Base-by-base conservation (phyloP, 2,113 vertebrate species). In the Ramphastos sulfuratus region DNA sequence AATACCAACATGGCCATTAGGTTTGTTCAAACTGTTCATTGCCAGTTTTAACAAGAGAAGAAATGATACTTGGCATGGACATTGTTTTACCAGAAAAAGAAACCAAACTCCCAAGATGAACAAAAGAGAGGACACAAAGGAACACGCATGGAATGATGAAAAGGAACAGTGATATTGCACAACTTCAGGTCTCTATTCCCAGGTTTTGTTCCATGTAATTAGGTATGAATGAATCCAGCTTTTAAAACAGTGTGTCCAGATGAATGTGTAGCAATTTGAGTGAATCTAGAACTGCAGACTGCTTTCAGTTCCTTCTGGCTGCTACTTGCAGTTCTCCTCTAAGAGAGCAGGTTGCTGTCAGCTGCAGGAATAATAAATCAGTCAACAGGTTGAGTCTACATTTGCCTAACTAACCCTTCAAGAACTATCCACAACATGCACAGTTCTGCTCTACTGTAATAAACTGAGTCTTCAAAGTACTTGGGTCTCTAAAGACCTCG, bases 151-250 rank as follows among this genome's bases (percentile, higher is more conserved):
- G 93, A 96, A 97, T 94, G 85, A 96, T 96, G 93, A 96, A 93
- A 95, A 96, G 93, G 84, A 97, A 90, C 93, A 95, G 76, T 69
- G 97, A 97, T 97, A 98, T 96, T 97, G 97, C 97, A 98, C 98
- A 97, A 97, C 92, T 97, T 97, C 91, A 96, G 90, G 52, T 96
- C 75, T 98, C 96, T 97, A 94, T 81, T 96, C 93, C 81, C 95
- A 91, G 93, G 93, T 95, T 81, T 93, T 96, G 91, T 94, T 97
- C 97, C 95, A 78, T 96, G 93, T 96, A 94, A 96, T 83, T 94
- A 93, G 87, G 79, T 94, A 72, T 31, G 93, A 89, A 94, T 90
- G 92, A 97, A 95, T 96, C 96, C 95, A 97, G 85, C 35, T 17
- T 46, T 46, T 46, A 96, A 93, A 87, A 96, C 70, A 52, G 8